Base-by-base conservation (phyloP, 2,113 vertebrate genomes). In the Alosa alosa region DNA sequence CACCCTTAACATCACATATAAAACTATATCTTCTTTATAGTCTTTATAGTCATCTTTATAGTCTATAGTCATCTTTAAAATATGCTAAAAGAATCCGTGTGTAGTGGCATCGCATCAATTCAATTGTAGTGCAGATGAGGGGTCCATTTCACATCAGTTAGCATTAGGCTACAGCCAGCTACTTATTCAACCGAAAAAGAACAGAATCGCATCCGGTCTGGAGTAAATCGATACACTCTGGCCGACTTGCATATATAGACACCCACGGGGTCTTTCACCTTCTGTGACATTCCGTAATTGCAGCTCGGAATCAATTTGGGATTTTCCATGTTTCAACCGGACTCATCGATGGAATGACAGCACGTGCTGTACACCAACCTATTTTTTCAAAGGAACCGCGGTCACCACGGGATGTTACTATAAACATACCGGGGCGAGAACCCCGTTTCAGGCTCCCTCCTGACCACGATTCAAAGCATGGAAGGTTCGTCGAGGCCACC, bases 281-380 rank as follows among this genome's bases (percentile, higher is more conserved):
- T 78, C 72, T 78, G 4, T 78, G 72, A 36, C 72, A 39, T 36
- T 78, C 72, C 64, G 22, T 68, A 68, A 68, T 68, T 68, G 64
- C 64, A 68, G 64, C 25, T 31, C 31, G 31, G 72, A 78, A 78
- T 78, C 72, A 78, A 78, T 78, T 60, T 78, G 36, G n/a, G 22
- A 39, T 36, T 78, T 78, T 78, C 72, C 72, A 78, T 78, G 72
- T 15, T 78, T 36, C 8, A 78, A 78, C 31, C 72, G 20, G 72
- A 11, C 31, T 36, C 72, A 36, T 78, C 72, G 72, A 78, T 36
- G 72, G 31, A 78, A 78, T 78, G 36, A 17, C 72, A 39, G 72
- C 25, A 31, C 13, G 36, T 78, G 72, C 31, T 17, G 72, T 15
- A 31, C 31, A 17, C 72, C 31, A 60, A 22, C 20, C 55, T 60